Evolutionary conservation across 2,113 vertebrate genomes (phyloP), one percentile per base, ranked within the genome.

Genomic region (Rynchops niger): DNA sequence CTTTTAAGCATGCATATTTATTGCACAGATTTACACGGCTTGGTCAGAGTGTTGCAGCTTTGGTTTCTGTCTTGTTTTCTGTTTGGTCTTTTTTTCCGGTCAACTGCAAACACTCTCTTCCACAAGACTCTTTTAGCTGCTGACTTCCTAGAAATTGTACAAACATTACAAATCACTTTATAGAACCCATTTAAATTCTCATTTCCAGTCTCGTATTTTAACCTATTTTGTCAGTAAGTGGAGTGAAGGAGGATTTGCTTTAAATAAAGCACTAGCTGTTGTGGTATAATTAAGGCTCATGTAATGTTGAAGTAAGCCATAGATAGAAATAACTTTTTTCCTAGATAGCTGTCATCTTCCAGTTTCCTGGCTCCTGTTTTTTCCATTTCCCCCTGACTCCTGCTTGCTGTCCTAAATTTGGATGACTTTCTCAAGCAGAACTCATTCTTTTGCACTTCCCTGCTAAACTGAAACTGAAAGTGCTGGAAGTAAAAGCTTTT

Each of bases 391-490:
- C 18, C 9, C 30, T 62, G 29, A 26, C 18, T 89, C 23, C 13
- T 65, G 56, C 23, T 91, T 70, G 14, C 66, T 82, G 25, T 53
- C 62, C 55, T 89, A 50, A 77, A 21, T 96, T 74, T 30, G 17
- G n/a, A 72, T 91, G n/a, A 69, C 43, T 95, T 92, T 91, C 61
- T 82, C 52, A 77, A 85, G 79, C 53, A 70, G 29, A 73, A 34
- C 18, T 70, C 27, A n/a, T 72, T 86, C 12, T 95, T 89, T 55
- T 76, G 58, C 40, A 53, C 70, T 45, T 93, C 25, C 74, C 36
- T 70, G 36, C 58, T 77, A 77, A 96, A 96, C 61, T 80, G 94
- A 97, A 97, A 96, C 93, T 69, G 95, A 96, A 96, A 96, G 81
- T 91, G 26, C 43, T 77, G 45, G 23, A 13, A 42, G 38, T 71